A percentile compares a stretch with the other conserved stretches of the same genome.
phyloP scores from a whole-genome alignment of 2,888 invertebrate genomes.

The Leptopilina syphax region DNA sequence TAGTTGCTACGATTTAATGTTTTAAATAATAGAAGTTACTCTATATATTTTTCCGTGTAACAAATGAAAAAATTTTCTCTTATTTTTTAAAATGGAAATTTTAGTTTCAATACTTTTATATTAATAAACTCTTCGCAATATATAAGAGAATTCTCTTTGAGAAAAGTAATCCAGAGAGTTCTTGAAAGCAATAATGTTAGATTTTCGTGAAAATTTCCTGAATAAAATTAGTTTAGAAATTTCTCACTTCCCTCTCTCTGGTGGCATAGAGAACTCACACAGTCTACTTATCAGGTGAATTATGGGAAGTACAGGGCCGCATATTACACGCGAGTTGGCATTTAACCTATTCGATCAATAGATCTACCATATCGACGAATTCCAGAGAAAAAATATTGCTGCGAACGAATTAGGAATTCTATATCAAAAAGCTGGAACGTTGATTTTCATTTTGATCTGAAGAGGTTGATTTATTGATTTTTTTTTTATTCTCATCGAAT shows the following conservation, averaged over 20 bases:
- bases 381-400: slow-evolving; percentile 4
- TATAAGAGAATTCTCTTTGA: too few relatives aligned
- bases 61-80: too few relatives aligned
- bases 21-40: too few relatives aligned
- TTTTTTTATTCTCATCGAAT: background rate
- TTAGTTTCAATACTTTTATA: too few relatives aligned
- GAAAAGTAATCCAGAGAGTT: too few relatives aligned
- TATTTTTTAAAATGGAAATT: too few relatives aligned
- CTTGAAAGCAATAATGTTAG: too few relatives aligned
- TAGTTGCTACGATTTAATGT: too few relatives aligned
- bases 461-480: slow-evolving; percentile 12
- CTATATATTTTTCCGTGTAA: too few relatives aligned
- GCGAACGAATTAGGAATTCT: slow-evolving; percentile 11
- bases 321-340: slow-evolving; percentile 47
- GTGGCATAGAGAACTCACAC: background rate
- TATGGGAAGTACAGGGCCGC: slow-evolving; percentile 42
- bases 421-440: slow-evolving; percentile 15
- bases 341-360: slow-evolving; percentile 49
- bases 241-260: background rate
- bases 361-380: slow-evolving; percentile 38
- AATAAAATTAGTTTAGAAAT: slow-evolving; percentile 9
- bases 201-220: slow-evolving; percentile 6
- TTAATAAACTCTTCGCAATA: too few relatives aligned
- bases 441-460: background rate
- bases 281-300: slow-evolving; percentile 43